Base-by-base conservation (phyloP, 1,140 invertebrate species). In the Prorops nasuta region DNA sequence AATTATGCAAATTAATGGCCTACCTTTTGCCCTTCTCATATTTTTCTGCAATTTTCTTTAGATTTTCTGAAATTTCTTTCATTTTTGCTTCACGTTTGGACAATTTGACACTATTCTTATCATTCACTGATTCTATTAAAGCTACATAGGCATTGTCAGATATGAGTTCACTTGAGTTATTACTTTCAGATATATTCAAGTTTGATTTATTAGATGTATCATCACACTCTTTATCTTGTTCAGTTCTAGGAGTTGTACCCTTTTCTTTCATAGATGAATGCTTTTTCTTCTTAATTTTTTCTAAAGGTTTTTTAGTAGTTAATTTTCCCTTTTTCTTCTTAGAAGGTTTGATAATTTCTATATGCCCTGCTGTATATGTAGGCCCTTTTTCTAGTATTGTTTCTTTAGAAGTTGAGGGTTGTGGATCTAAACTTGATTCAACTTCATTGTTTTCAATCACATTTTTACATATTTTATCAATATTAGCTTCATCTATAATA, bases 41-140 rank as follows among this genome's bases (percentile, higher is more conserved):
- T 37, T 53, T 54, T 19, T 35, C 43, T 16, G 34, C 46, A 8
- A 46, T 36, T 40, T 47, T 56, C 32, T 51, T 64, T 15, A 66
- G 46, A 24, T 39, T 45, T 42, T 63, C 54, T 8, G 50, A 49
- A 19, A 69, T 49, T 36, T 63, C 56, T 38, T 57, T 58, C 49
- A 63, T 63, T 34, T 70, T 70, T 24, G 53, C 55, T 41, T 63
- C 58, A 4, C 61, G 49, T 43, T 58, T 70, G 10, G 34, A 21
- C 22, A 53, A 18, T 38, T 61, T 58, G 3, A 37, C 18, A 15
- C 40, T 9, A 47, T 53, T 60, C 16, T 15, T 36, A 28, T 49
- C 34, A 10, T 21, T 19, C 8, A 21, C 24, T 8, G 24, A 10
- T 28, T 6, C 4, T 28, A 6, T 28, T 28, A 10, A 4, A 6